These are phyloP conservation scores for Leptopilina myrica DNA, from an alignment of 2,888 invertebrate species.

Conservation along the genomic window DNA sequence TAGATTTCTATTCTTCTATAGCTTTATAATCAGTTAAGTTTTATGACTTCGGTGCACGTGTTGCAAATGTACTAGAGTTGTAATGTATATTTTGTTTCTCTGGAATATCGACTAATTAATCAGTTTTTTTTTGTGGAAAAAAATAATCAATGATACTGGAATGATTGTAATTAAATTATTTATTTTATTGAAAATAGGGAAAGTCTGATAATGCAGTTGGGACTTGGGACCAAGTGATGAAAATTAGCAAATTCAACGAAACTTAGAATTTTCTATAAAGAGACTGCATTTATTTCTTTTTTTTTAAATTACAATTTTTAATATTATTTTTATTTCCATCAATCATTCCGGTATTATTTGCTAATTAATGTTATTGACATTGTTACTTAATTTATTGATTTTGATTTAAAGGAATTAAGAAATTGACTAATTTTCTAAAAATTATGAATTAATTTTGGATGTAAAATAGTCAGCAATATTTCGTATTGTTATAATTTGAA, in stretches of 20 bases:
- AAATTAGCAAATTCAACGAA: conserved; percentile 31
- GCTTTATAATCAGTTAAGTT: not conserved
- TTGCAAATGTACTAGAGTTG: not conserved
- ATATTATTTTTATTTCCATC: not conserved
- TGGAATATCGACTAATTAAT: conserved; percentile 27
- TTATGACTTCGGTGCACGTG: conserved; percentile 10
- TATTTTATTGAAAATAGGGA: conserved; percentile 7
- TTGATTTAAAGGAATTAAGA: no score
- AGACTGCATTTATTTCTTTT: conserved; percentile 27
- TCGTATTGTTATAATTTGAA: conserved; percentile 47
- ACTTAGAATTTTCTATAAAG: conserved; percentile 16
- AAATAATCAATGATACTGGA: conserved; percentile 15
- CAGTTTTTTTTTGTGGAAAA: not conserved
- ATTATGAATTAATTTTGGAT: conserved; percentile 34
- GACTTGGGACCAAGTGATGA: conserved; percentile 39
- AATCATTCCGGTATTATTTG: no score
- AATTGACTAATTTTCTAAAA: not conserved
- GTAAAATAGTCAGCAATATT: conserved; percentile 38
- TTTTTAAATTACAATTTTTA: not conserved
- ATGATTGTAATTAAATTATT: conserved; percentile 22
- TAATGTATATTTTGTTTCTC: not conserved
- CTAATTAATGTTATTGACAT: no score
- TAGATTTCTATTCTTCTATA: not conserved
- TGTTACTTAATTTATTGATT: no score
- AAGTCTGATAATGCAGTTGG: conserved; percentile 28